phyloP scores from a whole-genome alignment of 2,888 invertebrate genomes.

The Pogonocherus hispidulus region DNA sequence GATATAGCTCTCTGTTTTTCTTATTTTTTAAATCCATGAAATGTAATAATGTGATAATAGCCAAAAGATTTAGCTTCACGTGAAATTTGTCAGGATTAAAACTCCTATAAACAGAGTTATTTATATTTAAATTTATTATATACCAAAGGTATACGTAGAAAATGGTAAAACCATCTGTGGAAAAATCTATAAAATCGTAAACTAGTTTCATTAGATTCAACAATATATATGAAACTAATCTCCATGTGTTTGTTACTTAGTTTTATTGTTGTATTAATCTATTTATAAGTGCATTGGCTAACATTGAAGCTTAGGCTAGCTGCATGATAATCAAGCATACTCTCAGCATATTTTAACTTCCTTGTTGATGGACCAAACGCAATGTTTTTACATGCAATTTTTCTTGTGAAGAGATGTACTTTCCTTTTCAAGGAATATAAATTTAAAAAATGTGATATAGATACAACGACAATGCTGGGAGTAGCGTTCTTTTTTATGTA shows the following conservation, averaged over 20 bases:
- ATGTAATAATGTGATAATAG: background rate
- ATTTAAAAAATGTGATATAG: constrained; percentile 1
- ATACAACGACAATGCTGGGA: constrained; percentile 4
- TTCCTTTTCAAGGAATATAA: background rate
- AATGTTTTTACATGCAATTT: background rate
- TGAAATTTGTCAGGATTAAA: constrained; percentile 6
- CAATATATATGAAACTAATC: background rate
- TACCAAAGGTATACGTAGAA: constrained; percentile 3
- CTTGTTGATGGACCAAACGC: background rate
- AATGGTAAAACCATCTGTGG: background rate
- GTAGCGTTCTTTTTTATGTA: background rate
- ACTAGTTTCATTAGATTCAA: background rate
- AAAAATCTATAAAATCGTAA: background rate
- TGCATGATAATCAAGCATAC: background rate
- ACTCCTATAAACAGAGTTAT: background rate
- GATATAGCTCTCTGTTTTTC: too few species aligned
- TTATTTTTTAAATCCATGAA: too few species aligned
- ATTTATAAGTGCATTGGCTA: constrained; percentile 4
- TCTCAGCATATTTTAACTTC: constrained; percentile 2
- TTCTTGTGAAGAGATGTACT: background rate
- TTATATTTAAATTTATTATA: background rate
- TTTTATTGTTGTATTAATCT: constrained; percentile 3
- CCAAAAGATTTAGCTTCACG: background rate
- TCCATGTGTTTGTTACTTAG: background rate
- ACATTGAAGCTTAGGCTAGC: background rate